A percentile compares a stretch with the other conserved stretches of the same genome.
phyloP scores from a whole-genome alignment of 2,888 invertebrate species.

The Mantis religiosa region DNA sequence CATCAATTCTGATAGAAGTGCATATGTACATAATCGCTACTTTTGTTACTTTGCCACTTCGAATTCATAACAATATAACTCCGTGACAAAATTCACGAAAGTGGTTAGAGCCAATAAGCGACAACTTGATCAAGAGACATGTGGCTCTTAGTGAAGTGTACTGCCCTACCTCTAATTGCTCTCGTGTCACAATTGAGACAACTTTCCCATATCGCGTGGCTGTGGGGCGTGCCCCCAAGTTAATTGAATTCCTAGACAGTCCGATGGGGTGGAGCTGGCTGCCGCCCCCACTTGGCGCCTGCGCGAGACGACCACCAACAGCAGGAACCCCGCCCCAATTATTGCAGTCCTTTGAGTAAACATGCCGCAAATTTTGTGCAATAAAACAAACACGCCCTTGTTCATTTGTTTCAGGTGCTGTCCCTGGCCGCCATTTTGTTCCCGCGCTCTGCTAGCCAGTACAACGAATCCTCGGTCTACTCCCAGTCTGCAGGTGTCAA shows the following conservation, averaged over 20 bases:
- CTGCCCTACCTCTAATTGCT: too few relatives aligned
- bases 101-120: too few relatives aligned
- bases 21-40: too few relatives aligned
- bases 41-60: too few relatives aligned
- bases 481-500: background rate
- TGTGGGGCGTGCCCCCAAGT: background rate
- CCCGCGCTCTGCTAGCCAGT: slow-evolving; percentile 41
- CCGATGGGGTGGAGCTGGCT: background rate
- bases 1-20: too few relatives aligned
- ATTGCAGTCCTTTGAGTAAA: background rate
- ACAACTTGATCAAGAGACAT: too few relatives aligned
- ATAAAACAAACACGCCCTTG: background rate
- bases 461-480: slow-evolving; percentile 8
- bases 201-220: background rate
- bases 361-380: background rate
- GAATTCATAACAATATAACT: too few relatives aligned
- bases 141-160: too few relatives aligned
- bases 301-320: background rate
- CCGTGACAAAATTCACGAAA: too few relatives aligned
- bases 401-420: slow-evolving; percentile 50
- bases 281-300: background rate
- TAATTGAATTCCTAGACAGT: background rate
- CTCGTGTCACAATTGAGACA: too few relatives aligned
- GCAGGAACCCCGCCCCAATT: background rate
- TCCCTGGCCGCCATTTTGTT: slow-evolving; percentile 55